Conservation (phyloP, 1,140 invertebrate genomes). For the Saccostrea echinata region DNA sequence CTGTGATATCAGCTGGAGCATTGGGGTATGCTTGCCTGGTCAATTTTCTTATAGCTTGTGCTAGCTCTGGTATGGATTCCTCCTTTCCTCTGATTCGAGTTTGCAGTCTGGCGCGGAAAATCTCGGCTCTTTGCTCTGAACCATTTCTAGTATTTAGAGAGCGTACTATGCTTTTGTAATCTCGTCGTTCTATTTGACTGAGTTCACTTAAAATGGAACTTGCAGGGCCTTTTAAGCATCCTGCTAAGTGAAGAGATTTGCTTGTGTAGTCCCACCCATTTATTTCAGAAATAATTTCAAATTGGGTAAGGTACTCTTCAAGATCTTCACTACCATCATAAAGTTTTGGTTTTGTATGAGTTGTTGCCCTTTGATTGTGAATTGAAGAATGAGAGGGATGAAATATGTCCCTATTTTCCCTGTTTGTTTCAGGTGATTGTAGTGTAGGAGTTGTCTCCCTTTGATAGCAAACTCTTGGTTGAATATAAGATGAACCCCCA, state of each 20-base stretch:
- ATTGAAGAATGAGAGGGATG: too few species aligned
- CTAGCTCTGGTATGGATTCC: constrained; percentile 43
- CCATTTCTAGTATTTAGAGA: constrained; percentile 27
- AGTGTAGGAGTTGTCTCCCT: too few species aligned
- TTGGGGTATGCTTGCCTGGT: too few species aligned
- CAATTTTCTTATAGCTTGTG: constrained; percentile 36
- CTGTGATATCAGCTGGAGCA: too few species aligned
- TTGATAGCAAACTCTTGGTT: too few species aligned
- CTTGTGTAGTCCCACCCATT: constrained; percentile 20
- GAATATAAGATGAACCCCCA: too few species aligned
- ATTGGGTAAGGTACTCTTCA: constrained; percentile 39
- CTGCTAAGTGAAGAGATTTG: background rate
- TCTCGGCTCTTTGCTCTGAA: too few species aligned
- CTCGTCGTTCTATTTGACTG: background rate
- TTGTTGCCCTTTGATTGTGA: too few species aligned
- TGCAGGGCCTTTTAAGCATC: constrained; percentile 21
- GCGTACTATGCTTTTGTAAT: background rate
- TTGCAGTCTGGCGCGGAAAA: constrained; percentile 17
- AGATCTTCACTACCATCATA: constrained; percentile 40
- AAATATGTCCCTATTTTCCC: too few species aligned
- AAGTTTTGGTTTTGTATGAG: constrained; percentile 1
- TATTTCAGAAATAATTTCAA: constrained; percentile 24
- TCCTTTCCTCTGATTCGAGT: background rate
- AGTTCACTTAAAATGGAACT: constrained; percentile 1
- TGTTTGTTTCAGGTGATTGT: too few species aligned